Evolutionary conservation across 2,888 invertebrate genomes (phyloP).

Genomic region (Drosophila macrospina): DNA sequence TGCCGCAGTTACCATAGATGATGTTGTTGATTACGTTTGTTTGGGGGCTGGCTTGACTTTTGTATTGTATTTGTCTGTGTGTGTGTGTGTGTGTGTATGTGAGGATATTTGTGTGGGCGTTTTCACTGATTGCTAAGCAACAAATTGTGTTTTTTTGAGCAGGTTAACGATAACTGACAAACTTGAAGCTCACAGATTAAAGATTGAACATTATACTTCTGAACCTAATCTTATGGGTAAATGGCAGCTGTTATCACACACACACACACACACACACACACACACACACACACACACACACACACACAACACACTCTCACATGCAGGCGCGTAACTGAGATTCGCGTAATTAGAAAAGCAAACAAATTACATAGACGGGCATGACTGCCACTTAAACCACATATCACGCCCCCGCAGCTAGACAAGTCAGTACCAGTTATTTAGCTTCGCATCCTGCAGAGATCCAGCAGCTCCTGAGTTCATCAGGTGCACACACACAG

Average conservation of each 20-base stretch:
- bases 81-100: neutral
- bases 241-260: slow-evolving; percentile 47
- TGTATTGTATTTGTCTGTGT: neutral
- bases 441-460: slow-evolving; percentile 20
- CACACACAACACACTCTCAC: slow-evolving; percentile 8
- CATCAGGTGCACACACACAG: slow-evolving; percentile 3
- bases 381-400: slow-evolving; percentile 48
- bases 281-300: slow-evolving; percentile 19
- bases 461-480: slow-evolving; percentile 1
- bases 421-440: slow-evolving; percentile 24
- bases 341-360: slow-evolving; percentile 68
- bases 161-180: slow-evolving; percentile 70
- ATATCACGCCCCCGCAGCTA: neutral
- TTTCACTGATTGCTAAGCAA: slow-evolving; percentile 57
- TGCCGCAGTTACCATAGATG: slow-evolving; percentile 57
- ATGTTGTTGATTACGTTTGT: slow-evolving; percentile 62
- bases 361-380: slow-evolving; percentile 60
- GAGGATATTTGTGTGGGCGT: slow-evolving; percentile 35
- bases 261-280: slow-evolving; percentile 4
- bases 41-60: slow-evolving; percentile 43
- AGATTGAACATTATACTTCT: slow-evolving; percentile 58
- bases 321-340: slow-evolving; percentile 9
- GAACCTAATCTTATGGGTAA: slow-evolving; percentile 55
- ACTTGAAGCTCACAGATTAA: slow-evolving; percentile 64
- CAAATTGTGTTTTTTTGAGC: slow-evolving; percentile 37